Percentiles rank a stretch among this genome's conserved stretches.
These are phyloP conservation scores for Perizoma affinitatum DNA, from an alignment of 2,888 invertebrate genomes.

Conservation along the genomic window DNA sequence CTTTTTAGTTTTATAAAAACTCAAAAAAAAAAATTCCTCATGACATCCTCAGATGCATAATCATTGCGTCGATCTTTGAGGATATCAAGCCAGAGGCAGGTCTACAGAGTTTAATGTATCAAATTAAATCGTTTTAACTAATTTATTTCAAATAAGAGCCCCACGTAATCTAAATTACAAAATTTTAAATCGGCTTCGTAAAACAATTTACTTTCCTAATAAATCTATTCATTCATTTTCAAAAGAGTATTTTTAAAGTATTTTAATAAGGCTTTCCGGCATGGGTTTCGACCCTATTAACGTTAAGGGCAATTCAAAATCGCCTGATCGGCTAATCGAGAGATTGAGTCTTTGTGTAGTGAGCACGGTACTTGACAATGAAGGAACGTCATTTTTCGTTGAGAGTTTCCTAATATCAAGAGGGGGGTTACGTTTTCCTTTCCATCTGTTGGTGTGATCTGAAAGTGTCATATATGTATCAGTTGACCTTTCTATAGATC, in stretches of 20 bases:
- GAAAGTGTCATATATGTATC: no score
- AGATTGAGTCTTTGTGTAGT: background rate
- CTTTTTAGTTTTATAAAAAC: no score
- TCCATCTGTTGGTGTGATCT: no score
- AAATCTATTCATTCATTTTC: constrained; percentile 11
- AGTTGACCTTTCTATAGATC: no score
- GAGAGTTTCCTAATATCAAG: background rate
- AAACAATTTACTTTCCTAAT: constrained; percentile 15
- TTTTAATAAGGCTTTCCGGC: constrained; percentile 15
- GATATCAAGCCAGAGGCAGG: no score
- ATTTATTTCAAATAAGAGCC: background rate
- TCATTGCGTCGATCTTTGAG: no score
- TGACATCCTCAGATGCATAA: no score
- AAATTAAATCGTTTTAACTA: no score
- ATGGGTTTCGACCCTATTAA: constrained; percentile 15
- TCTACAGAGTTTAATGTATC: no score
- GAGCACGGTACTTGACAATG: background rate
- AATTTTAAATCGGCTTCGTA: constrained; percentile 11
- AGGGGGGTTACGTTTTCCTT: background rate
- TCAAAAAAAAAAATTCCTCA: no score
- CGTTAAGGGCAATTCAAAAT: constrained; percentile 9
- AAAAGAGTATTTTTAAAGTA: constrained; percentile 19
- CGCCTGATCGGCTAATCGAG: constrained; percentile 22
- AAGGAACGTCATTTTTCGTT: constrained; percentile 11
- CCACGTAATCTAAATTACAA: constrained; percentile 19